Percentiles rank a stretch among this genome's conserved stretches.
Conservation (phyloP, 2,797 vertebrate species). For the Helarctos malayanus region DNA sequence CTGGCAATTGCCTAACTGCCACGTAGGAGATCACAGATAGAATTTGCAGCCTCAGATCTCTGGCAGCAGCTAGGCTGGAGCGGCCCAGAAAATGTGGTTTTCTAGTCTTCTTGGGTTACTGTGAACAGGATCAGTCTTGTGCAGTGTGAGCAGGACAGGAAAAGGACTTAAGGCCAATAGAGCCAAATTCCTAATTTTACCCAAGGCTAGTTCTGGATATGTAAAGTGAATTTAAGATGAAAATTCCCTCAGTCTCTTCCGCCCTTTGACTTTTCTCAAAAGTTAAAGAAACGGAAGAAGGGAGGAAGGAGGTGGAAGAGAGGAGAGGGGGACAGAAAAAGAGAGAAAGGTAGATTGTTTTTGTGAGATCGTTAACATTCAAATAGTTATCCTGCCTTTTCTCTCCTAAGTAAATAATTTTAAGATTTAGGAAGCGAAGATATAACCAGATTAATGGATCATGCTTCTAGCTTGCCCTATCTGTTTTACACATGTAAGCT, state of each 20-base stretch:
- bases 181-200: neutral
- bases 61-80: neutral
- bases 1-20: constrained; percentile 50
- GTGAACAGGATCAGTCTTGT: neutral
- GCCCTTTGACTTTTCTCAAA: neutral
- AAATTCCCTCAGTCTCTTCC: neutral
- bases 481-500: neutral
- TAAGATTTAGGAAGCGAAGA: constrained; percentile 71
- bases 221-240: constrained; percentile 21
- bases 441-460: neutral
- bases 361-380: neutral
- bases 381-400: neutral
- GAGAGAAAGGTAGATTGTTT: neutral
- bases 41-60: constrained; percentile 51
- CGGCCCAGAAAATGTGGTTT: constrained; percentile 60
- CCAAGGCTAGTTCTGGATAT: neutral
- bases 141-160: neutral
- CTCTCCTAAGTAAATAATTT: neutral
- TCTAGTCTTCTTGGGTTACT: constrained; percentile 16
- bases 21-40: neutral
- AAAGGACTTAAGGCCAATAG: neutral
- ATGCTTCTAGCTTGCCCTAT: neutral
- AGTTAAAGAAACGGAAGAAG: neutral
- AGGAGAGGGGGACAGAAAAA: neutral
- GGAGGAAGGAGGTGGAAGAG: neutral